Evolutionary conservation across 2,113 vertebrate genomes (phyloP).

Genomic region (Chaetura pelagica): DNA sequence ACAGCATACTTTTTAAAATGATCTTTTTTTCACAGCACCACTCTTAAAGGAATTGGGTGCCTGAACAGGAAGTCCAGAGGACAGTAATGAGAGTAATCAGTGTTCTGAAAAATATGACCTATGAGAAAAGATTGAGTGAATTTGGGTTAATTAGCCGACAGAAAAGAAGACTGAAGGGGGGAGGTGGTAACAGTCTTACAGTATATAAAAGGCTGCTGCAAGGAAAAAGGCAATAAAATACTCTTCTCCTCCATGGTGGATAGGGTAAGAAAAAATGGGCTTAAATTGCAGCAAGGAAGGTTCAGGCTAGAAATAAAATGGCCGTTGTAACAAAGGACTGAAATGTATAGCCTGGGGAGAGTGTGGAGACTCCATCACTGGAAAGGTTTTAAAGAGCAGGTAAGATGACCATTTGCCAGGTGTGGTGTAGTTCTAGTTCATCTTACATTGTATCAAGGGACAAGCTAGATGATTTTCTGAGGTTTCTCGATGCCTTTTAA

Average conservation of each 20-base stretch:
- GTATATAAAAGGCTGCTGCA: conserved; percentile 14
- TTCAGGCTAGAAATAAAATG: conserved; percentile 7
- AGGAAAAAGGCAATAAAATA: conserved; percentile 8
- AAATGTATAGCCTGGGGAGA: background rate
- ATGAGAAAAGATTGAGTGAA: background rate
- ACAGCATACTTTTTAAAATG: background rate
- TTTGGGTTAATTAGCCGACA: background rate
- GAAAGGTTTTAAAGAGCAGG: background rate
- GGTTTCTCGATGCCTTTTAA: background rate
- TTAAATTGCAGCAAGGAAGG: background rate
- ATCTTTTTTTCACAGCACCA: background rate
- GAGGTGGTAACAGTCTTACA: background rate
- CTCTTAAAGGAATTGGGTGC: background rate
- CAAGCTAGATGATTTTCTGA: background rate
- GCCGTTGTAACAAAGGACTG: background rate
- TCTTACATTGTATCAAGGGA: background rate
- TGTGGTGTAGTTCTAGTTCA: background rate
- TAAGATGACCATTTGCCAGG: background rate
- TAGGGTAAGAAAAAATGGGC: background rate
- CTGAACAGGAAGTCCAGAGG: background rate
- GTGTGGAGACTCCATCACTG: background rate
- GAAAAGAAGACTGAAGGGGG: background rate
- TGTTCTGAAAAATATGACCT: background rate
- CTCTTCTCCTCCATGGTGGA: background rate
- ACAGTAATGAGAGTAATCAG: background rate